Conservation (phyloP, 2,888 invertebrate species). For the Linyphia triangularis region DNA sequence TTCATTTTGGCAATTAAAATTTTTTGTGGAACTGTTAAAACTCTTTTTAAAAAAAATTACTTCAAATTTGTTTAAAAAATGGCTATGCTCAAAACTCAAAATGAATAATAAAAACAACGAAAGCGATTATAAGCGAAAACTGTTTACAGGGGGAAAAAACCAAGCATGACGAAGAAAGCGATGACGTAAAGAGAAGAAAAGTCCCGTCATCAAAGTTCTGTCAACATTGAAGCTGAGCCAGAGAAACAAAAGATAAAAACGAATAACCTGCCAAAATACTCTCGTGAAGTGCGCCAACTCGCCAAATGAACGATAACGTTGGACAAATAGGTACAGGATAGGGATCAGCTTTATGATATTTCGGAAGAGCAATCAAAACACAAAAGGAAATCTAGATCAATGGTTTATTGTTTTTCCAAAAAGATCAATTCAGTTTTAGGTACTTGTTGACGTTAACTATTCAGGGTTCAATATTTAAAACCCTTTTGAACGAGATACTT, state of each 20-base stretch:
- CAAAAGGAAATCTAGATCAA: conserved; percentile 15
- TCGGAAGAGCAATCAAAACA: conserved; percentile 17
- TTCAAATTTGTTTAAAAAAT: too few relatives aligned
- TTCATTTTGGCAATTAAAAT: too few relatives aligned
- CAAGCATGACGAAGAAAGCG: conserved; percentile 11
- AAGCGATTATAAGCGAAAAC: background rate
- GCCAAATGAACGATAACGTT: conserved; percentile 51
- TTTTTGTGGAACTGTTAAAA: too few relatives aligned
- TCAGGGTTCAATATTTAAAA: too few relatives aligned
- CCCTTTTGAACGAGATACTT: too few relatives aligned
- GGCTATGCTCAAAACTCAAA: too few relatives aligned
- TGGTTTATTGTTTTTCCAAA: background rate
- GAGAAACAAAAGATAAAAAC: background rate
- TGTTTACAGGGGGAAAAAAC: background rate
- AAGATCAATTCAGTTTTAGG: background rate
- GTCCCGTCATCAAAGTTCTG: conserved; percentile 52
- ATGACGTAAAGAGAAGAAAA: conserved; percentile 24
- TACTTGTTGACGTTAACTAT: too few relatives aligned
- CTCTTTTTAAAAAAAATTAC: too few relatives aligned
- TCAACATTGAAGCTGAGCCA: conserved; percentile 33
- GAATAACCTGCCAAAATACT: background rate
- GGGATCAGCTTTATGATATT: background rate
- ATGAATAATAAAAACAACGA: background rate
- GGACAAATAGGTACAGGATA: background rate
- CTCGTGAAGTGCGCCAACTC: background rate